phyloP scores from a whole-genome alignment of 2,113 vertebrate genomes.

The Empidonax traillii region DNA sequence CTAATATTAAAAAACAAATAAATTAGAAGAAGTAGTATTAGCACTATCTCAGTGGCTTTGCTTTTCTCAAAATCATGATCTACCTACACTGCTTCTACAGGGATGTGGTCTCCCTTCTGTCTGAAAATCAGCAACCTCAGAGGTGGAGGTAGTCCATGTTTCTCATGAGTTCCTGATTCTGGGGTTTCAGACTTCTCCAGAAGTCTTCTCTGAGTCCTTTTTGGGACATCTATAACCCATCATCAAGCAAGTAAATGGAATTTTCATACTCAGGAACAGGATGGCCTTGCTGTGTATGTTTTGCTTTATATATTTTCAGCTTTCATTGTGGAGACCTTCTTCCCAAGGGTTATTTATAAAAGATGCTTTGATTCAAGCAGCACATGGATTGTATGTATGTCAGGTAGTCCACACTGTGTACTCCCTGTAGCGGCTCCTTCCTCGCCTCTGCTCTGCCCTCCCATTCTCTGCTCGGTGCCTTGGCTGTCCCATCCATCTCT shows the following conservation, averaged over 20 bases:
- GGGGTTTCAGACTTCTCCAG: background rate
- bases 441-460: background rate
- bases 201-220: background rate
- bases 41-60: background rate
- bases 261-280: background rate
- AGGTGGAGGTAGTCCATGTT: background rate
- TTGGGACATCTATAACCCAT: background rate
- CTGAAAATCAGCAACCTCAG: background rate
- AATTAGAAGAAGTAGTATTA: background rate
- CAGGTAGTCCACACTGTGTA: background rate
- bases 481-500: background rate
- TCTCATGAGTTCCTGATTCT: background rate
- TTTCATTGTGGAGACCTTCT: background rate
- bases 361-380: slow-evolving; percentile 22
- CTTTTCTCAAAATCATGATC: background rate
- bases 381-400: background rate
- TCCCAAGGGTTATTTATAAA: slow-evolving; percentile 39
- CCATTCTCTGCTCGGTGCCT: background rate
- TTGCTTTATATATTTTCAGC: slow-evolving; percentile 4
- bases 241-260: background rate
- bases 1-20: background rate
- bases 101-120: background rate
- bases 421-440: background rate
- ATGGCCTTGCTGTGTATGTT: background rate
- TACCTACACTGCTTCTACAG: fast-evolving